Base-by-base conservation (phyloP, 2,113 vertebrate genomes). In the Oryzias curvinotus region DNA sequence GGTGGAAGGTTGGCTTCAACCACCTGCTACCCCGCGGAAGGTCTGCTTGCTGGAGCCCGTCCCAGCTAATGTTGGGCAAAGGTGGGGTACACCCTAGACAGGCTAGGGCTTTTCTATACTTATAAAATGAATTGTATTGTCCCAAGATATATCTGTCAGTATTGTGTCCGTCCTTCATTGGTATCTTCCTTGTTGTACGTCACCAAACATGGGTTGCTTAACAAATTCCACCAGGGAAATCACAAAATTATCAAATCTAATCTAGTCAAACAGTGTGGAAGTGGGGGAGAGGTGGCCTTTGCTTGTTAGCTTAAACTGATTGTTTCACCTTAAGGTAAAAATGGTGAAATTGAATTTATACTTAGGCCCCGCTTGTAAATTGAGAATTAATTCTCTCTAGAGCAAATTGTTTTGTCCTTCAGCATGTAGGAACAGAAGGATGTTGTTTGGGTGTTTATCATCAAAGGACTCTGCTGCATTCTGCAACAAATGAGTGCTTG, bases 401-500 rank as follows among this genome's bases (percentile, higher is more conserved):
- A 25, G 55, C 52, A 49, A 82, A 77, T 78, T 21, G 67, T 51
- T 76, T 64, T 72, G 64, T 59, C 59, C 68, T 68, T 62, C 4
- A 2, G n/a, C 67, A 45, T 54, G 42, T 74, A 77, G 54, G 30
- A 58, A 48, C 52, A 63, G 15, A 14, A 25, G 52, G 63, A n/a
- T 23, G 19, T 76, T 72, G 74, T 82, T 80, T 72, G 71, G 61
- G 69, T 62, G 73, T 73, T 79, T 63, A 62, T 71, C 23, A 61
- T 69, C 10, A 59, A 81, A 63, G 44, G 42, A 77, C 52, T 66
- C 57, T 25, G 57, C 63, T 62, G 67, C 52, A 65, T 62, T 60
- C 59, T 62, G 30, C 18, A 6, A 49, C 68, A 77, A 85, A 78
- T 77, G 48, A 71, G 55, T 68, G 73, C 74, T 57, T 71, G 80